phyloP scores from a whole-genome alignment of 1,140 invertebrate species.

The Pomacea maculata region DNA sequence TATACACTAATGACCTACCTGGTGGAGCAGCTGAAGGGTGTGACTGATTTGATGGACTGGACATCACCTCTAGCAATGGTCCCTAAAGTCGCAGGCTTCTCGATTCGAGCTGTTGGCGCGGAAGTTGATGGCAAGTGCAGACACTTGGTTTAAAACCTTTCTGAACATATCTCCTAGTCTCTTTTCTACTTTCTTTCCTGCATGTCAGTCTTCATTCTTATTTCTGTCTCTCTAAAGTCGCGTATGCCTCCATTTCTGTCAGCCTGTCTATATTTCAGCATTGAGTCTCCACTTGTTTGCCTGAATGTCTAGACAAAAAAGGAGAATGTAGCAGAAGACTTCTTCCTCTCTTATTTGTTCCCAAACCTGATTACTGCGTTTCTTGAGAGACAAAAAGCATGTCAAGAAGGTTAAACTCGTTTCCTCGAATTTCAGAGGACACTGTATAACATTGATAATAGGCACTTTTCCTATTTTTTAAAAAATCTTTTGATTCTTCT shows the following conservation, averaged over 20 bases:
- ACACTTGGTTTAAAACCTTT: background rate
- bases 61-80: constrained; percentile 30
- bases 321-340: too few relatives aligned
- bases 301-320: too few relatives aligned
- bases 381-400: too few relatives aligned
- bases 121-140: constrained; percentile 42
- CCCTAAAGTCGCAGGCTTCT: constrained; percentile 37
- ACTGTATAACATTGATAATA: too few relatives aligned
- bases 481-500: too few relatives aligned
- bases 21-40: constrained; percentile 38
- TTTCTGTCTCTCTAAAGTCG: background rate
- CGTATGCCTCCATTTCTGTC: background rate
- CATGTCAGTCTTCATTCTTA: background rate
- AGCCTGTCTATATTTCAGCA: background rate
- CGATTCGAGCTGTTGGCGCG: constrained; percentile 43
- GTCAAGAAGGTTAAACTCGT: too few relatives aligned
- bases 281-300: too few relatives aligned
- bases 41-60: constrained; percentile 39
- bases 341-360: too few relatives aligned
- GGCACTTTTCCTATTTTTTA: too few relatives aligned
- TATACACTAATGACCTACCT: constrained; percentile 40
- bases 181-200: background rate
- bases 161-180: background rate
- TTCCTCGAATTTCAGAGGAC: too few relatives aligned
- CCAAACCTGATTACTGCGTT: too few relatives aligned